These are phyloP conservation scores for Notamacropus eugenii DNA, from an alignment of 2,797 vertebrate species.

Conservation along the genomic window DNA sequence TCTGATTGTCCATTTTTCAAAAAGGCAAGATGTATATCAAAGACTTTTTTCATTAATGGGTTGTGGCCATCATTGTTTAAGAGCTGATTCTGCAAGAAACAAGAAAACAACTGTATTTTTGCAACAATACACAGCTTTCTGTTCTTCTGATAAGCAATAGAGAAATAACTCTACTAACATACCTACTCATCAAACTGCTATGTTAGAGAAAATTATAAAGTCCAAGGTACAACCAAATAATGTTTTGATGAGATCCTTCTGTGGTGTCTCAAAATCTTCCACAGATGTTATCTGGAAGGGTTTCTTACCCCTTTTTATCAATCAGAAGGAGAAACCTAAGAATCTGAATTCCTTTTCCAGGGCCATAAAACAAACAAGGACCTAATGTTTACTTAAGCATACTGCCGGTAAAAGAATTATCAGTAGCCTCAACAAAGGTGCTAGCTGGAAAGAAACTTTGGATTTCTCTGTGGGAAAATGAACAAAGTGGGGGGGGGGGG, in stretches of 20 bases:
- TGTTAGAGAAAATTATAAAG: slow-evolving; percentile 19
- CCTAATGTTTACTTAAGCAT: slow-evolving; percentile 9
- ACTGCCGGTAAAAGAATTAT: slow-evolving; percentile 31
- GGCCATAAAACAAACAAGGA: slow-evolving; percentile 34
- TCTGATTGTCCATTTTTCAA: slow-evolving; percentile 95
- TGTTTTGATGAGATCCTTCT: slow-evolving; percentile 24
- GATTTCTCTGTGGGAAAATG: slow-evolving; percentile 34
- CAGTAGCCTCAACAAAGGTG: slow-evolving; percentile 40
- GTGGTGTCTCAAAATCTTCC: slow-evolving; percentile 47
- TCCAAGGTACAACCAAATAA: slow-evolving; percentile 10
- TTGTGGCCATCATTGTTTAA: slow-evolving; percentile 95
- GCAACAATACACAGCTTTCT: neutral
- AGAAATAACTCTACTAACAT: slow-evolving; percentile 26
- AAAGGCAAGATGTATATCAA: slow-evolving; percentile 95
- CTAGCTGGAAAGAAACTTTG: neutral
- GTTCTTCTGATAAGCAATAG: neutral
- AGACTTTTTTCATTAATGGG: slow-evolving; percentile 96
- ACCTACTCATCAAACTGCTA: slow-evolving; percentile 25
- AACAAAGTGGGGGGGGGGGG: slow-evolving; percentile 13
- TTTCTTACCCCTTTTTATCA: slow-evolving; percentile 18
- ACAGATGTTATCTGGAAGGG: slow-evolving; percentile 6
- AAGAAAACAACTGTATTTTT: slow-evolving; percentile 42
- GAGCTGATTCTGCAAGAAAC: slow-evolving; percentile 91
- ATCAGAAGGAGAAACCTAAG: slow-evolving; percentile 12
- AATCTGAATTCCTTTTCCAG: slow-evolving; percentile 4